Evolutionary conservation across 2,797 vertebrate genomes (phyloP), one percentile per base, ranked within the genome.

Genomic region (Scolopax rusticola): DNA sequence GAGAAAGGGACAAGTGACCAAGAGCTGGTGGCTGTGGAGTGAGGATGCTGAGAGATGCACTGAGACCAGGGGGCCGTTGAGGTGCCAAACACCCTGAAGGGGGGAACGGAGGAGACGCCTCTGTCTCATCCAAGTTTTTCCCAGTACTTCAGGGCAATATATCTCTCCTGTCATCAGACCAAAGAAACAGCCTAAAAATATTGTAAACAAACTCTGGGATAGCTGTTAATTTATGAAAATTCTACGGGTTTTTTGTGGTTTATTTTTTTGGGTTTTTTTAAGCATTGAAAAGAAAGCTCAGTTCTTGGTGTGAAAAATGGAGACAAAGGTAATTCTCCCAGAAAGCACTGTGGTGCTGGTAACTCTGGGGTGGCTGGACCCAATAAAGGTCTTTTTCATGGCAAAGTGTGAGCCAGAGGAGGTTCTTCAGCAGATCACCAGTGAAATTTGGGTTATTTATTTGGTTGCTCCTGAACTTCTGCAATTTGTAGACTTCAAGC

Each of bases 331-430:
- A 15, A 30, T 30, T 57, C 14, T 41, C 30, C 13, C 23, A 38
- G n/a, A 32, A 32, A 70, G 12, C 0, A 0, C 36, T 2, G 0
- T 0, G 8, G 57, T 14, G 6, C 32, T 21, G 56, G 2, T 2
- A 30, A n/a, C 30, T 5, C 16, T 4, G 2, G 53, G 40, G 24
- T 23, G n/a, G 67, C 15, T 0, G 6, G 60, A 38, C 48, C n/a
- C 15, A 21, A 15, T 6, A 11, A 63, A 79, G 20, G 12, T 24
- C 24, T 60, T 21, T 18, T 6, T 30, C 40, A 11, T 10, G 40
- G 48, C 56, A 19, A 74, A n/a, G 30, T 2, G 30, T 5, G 7
- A 38, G n/a, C 54, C 24, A 13, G 63, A 47, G 43, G 45, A 64
- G 33, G 21, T 7, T 6, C 25, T 43, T 50, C 54, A 32, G 40